These are phyloP conservation scores for Cryptotermes secundus DNA, from an alignment of 1,140 invertebrate genomes.

Conservation along the genomic window DNA sequence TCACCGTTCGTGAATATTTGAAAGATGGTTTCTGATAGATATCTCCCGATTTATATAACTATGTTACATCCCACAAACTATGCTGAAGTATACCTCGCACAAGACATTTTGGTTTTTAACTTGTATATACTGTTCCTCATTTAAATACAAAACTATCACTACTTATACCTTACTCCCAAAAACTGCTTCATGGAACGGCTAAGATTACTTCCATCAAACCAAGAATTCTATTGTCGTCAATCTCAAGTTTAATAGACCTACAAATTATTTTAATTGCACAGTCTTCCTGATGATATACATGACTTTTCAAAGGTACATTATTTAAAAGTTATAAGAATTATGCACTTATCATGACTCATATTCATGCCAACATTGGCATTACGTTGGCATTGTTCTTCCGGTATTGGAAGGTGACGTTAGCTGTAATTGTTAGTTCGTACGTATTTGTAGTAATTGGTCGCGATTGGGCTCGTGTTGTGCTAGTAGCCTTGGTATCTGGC, in stretches of 20 bases:
- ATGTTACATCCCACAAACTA: neutral
- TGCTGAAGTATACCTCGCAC: neutral
- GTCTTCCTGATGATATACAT: too few species aligned
- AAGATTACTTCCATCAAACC: too few species aligned
- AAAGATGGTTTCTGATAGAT: neutral
- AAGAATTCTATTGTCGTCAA: too few species aligned
- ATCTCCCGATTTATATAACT: neutral
- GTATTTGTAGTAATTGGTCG: too few species aligned
- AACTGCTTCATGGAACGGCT: neutral
- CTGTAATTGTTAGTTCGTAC: neutral
- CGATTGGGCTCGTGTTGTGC: too few species aligned
- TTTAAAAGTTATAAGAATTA: neutral
- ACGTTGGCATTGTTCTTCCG: neutral
- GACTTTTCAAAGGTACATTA: too few species aligned
- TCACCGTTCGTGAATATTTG: neutral
- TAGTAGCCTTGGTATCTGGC: too few species aligned
- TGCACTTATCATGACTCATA: neutral
- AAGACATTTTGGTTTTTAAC: neutral
- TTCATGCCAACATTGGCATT: neutral
- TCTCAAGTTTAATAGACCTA: too few species aligned
- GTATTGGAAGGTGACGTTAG: neutral
- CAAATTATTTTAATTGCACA: too few species aligned
- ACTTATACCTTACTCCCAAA: too few species aligned
- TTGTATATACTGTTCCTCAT: too few species aligned
- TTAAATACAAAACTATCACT: too few species aligned